Percentiles rank a stretch among this genome's conserved stretches.
Conservation (phyloP, 2,113 vertebrate genomes). For the Carassius carassius region DNA sequence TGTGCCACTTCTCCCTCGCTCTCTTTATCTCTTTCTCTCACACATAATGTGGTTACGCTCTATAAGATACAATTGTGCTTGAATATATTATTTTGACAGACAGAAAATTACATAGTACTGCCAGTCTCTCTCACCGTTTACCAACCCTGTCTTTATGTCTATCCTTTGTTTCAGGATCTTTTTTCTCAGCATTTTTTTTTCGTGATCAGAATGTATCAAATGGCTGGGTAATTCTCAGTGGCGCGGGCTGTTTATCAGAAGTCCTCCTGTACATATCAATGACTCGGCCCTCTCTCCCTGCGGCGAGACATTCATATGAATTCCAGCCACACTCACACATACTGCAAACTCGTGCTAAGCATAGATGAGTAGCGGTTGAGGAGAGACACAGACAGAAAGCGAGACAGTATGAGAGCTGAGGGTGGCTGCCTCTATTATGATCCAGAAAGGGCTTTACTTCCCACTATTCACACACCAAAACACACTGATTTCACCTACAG, state of each 20-base stretch:
- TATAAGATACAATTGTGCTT: conserved; percentile 48
- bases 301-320: conserved; percentile 76
- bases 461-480: conserved; percentile 1
- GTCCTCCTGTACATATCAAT: conserved; percentile 80
- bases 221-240: conserved; percentile 69
- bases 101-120: conserved; percentile 40
- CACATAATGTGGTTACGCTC: conserved; percentile 45
- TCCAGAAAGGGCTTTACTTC: conserved; percentile 46
- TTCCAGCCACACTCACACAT: conserved; percentile 78
- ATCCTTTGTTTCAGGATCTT: conserved; percentile 56
- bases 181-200: conserved; percentile 55
- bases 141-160: conserved; percentile 67
- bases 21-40: conserved; percentile 39
- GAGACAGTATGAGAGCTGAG: conserved; percentile 26
- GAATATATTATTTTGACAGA: conserved; percentile 49
- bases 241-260: conserved; percentile 77
- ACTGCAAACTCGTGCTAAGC: conserved; percentile 74
- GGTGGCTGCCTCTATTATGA: conserved; percentile 46
- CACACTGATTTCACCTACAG: conserved; percentile 22
- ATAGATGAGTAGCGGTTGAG: conserved; percentile 71
- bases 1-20: conserved; percentile 38
- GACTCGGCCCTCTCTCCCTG: conserved; percentile 69
- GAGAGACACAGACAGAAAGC: conserved; percentile 44
- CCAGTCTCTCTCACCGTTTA: conserved; percentile 40
- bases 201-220: conserved; percentile 75